Base-by-base conservation (phyloP, 2,888 invertebrate species). In the Ophioninae sp. region DNA sequence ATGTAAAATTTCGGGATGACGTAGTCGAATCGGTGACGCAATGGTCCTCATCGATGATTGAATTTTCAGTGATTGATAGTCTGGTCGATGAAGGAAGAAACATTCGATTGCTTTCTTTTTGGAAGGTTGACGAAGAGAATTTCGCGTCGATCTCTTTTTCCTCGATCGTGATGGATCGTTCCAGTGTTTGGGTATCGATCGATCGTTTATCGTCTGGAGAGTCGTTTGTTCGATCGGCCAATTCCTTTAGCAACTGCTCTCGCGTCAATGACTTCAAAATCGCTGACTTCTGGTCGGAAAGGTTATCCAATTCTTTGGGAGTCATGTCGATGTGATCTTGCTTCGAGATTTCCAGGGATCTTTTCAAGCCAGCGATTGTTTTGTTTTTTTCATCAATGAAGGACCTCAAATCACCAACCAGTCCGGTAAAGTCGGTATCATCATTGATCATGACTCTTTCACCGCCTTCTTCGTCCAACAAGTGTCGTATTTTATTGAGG, bases 401-500 rank as follows among this genome's bases (percentile, higher is more conserved):
- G 0, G 17, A n/a, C 23, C 82, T 86, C 21, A 88, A 20, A 50
- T 86, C 83, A 6, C 85, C 78, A 13, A 86, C 37, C 0, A 87
- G 59, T 7, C 67, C 7, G n/a, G 37, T 21, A 5, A n/a, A 17
- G 21, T 68, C 21, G 17, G 23, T 17, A 1, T 65, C 6, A 6
- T 79, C 77, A 10, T 74, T 57, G 17, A 72, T 20, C 7, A 76
- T 65, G 67, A 13, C 30, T 20, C 41, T 68, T n/a, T 80, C 85
- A 62, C 84, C 83, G 74, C 70, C 80, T 30, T 85, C 76, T 21
- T 64, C 76, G 67, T 83, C 50, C 68, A 79, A 59, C 3, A 84
- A 75, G 8, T 87, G 75, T 17, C 86, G 86, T 5, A 90, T 59
- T 41, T 81, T 75, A 7, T 86, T 82, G 30, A 91, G 69, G 74